Evolutionary conservation across 2,888 invertebrate species (phyloP), one percentile per base, ranked within the genome.

Genomic region (Craniophora ligustri): DNA sequence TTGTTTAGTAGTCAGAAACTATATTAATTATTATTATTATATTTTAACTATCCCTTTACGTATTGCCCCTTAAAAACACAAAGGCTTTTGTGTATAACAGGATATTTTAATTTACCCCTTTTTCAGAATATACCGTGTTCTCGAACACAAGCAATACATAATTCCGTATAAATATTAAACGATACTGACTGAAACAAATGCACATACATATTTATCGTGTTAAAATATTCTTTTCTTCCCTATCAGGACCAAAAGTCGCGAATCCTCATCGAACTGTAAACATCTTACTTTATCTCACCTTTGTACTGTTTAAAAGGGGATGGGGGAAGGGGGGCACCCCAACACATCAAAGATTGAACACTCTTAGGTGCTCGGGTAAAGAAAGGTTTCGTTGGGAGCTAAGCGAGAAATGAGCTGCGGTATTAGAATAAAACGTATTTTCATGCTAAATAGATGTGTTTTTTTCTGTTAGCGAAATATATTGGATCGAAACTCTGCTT

Each of bases 301-400:
- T 76, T 72, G 76, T 75, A 55, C 45, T 51, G 61, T 16, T 45
- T 47, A 44, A 49, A 11, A 44, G 59, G 31, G 58, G 26, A 31
- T 34, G 39, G 48, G 42, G 34, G 21, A 13, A 16, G 41, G 41
- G 15, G 30, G 35, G 54, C 68, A 35, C 66, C 67, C 74, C 47
- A 41, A 64, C 54, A 78, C 84, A 84, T 85, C 82, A 84, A 85
- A 85, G 79, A 83, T 83, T 81, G 79, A 83, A 76, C 61, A 72
- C 65, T 68, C 45, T 41, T 35, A 59, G 61, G 66, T 59, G 48
- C 32, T 54, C n/a, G 11, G 19, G 45, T 61, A 48, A 49, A 55
- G 46, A 16, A 0, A 14, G 5, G 58, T 49, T 7, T 1, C 4
- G 7, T 15, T 38, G 34, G 0, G 2, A 62, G 54, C 58, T 65